Evolutionary conservation across 2,797 vertebrate genomes (phyloP), one percentile per base, ranked within the genome.

Genomic region (Falco naumanni): DNA sequence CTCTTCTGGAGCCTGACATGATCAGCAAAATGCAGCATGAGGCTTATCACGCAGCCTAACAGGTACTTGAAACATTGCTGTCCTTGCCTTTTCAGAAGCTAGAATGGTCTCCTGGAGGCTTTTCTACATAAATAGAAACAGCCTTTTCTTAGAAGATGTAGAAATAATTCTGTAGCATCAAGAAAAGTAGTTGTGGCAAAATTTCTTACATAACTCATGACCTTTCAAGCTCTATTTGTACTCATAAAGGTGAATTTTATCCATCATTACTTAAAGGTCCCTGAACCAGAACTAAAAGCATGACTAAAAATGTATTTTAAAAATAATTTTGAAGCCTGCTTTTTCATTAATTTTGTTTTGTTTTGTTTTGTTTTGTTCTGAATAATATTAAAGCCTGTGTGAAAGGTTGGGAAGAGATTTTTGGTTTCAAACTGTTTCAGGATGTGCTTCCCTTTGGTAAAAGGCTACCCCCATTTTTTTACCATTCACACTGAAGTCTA

Each of bases 61-160:
- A 43, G 29, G 39, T 66, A 84, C 54, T 77, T 21, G 60, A 86
- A 84, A 18, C 45, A 56, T 76, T 78, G 54, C n/a, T 78, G 50
- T 88, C 72, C 77, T 88, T 92, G 28, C 41, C 29, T 93, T 88
- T 92, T 84, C 34, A 81, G 54, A 91, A 60, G 41, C 20, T 68
- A 53, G 33, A 93, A 91, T 56, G 45, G 28, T 80, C 50, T 89
- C 34, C 68, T 89, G 84, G 43, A 90, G 83, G 50, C 72, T 93
- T 88, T 93, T 90, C 61, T 56, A 37, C 47, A 29, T 86, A 72
- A 88, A 88, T 50, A 93, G 89, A 91, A 96, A 33, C 31, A 89
- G 48, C 5, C 20, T 69, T 94, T 92, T 83, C 60, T 89, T 87
- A 80, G 51, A 56, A 89, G 84, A 94, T 33, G 57, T 37, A 74